Evolutionary conservation across 2,888 invertebrate genomes (phyloP), one percentile per base, ranked within the genome.

Genomic region (Biston betularia): DNA sequence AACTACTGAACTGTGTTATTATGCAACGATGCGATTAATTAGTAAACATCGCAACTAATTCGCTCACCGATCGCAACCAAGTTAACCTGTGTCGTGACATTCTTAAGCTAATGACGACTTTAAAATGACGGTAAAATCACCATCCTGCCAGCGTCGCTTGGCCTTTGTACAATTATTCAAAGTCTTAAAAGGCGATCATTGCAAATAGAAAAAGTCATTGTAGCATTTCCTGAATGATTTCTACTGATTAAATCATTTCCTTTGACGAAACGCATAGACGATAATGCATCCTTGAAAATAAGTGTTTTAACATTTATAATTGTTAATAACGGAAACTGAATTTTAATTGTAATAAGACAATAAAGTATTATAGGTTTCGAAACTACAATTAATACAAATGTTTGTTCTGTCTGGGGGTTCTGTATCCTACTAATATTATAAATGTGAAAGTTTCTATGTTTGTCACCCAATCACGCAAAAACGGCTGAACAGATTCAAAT

Each of bases 61-160:
- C 24, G 24, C 24, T 24, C 24, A 24, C 24, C 1, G 24, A 45
- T 33, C 45, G 34, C 34, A 45, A 44, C 38, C 0, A 38, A 61
- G 15, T 33, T 45, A 57, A 52, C 50, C 34, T n/a, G 24, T 33
- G 55, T 61, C 63, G 63, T 64, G 63, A 64, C 57, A 58, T 64
- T 64, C 63, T 53, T 64, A 63, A 38, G 63, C 52, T 38, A 64
- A 64, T 64, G 52, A 58, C 11, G 56, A 15, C 42, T 56, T n/a
- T 45, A 56, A 11, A 14, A 34, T 35, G 52, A 38, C 44, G 52
- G 52, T 52, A 35, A 58, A 58, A 33, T 12, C 15, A 24, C 46
- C 45, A 49, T 49, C 6, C 40, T 24, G 6, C 24, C 38, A 48
- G 40, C 9, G n/a, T 33, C 10, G 24, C 33, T 58, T 58, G 58